Percentiles rank a stretch among this genome's conserved stretches.
phyloP scores from a whole-genome alignment of 2,113 vertebrate species.

The Tragelaphus buxtoni region DNA sequence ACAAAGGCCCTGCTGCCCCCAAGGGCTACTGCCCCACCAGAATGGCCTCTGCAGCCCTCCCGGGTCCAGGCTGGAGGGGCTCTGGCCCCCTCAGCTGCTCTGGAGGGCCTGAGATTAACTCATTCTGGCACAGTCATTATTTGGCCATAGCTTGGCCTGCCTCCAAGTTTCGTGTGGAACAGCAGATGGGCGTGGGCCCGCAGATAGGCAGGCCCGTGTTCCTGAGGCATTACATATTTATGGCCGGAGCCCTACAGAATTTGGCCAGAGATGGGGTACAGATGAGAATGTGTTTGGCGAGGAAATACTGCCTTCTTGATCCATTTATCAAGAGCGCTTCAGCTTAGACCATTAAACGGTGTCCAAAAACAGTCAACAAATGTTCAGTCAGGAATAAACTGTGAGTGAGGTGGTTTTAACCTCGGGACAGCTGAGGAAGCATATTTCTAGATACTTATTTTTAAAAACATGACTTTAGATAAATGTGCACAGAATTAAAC shows the following conservation, averaged over 20 bases:
- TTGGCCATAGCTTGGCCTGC: conserved; percentile 34
- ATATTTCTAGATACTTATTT: neutral
- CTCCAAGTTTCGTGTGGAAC: conserved; percentile 52
- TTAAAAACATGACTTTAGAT: neutral
- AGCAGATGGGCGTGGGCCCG: conserved; percentile 30
- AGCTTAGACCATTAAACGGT: neutral
- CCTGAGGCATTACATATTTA: neutral
- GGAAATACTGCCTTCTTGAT: neutral
- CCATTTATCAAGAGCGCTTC: neutral
- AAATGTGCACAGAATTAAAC: neutral
- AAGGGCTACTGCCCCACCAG: neutral
- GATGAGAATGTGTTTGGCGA: neutral
- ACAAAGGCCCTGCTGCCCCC: neutral
- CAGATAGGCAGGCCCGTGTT: conserved; percentile 8
- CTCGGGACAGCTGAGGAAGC: neutral
- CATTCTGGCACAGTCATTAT: neutral
- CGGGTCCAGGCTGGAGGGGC: neutral
- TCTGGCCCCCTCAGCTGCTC: neutral
- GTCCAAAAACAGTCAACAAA: neutral
- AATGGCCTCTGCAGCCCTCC: neutral
- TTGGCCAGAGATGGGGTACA: neutral
- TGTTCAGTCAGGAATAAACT: neutral
- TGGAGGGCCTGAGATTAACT: conserved; percentile 21
- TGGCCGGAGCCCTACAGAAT: neutral
- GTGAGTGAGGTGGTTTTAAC: neutral